Evolutionary conservation across 2,888 invertebrate genomes (phyloP).

Genomic region (Nomada ruficornis): DNA sequence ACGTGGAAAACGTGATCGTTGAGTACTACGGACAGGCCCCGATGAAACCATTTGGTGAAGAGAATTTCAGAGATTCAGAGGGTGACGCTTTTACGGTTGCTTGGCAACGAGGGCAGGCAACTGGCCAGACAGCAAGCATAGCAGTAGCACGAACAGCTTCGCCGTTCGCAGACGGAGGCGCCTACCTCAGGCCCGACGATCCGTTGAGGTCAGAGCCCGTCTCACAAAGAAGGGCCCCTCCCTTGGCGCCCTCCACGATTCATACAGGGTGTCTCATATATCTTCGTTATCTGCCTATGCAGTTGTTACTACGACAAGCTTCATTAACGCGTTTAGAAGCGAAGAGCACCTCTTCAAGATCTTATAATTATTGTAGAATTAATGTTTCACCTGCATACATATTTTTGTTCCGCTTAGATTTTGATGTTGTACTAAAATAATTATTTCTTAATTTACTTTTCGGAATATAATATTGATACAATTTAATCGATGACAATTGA

Average conservation of each 20-base stretch:
- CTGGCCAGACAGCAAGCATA: conserved; percentile 66
- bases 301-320: neutral
- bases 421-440: too few relatives aligned
- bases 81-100: conserved; percentile 75
- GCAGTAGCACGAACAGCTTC: conserved; percentile 52
- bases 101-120: conserved; percentile 79
- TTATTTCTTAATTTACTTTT: too few relatives aligned
- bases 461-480: neutral
- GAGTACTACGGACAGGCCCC: neutral
- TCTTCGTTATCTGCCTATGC: neutral
- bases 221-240: conserved; percentile 78
- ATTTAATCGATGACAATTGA: neutral
- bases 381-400: too few relatives aligned
- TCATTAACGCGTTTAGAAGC: neutral
- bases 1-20: conserved; percentile 33
- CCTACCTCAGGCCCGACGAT: conserved; percentile 73
- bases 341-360: too few relatives aligned
- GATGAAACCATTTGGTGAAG: conserved; percentile 10
- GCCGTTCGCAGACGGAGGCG: conserved; percentile 60
- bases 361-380: too few relatives aligned
- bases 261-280: conserved; percentile 58
- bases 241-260: conserved; percentile 66
- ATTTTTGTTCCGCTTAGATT: too few relatives aligned
- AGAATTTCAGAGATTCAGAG: conserved; percentile 62
- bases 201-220: conserved; percentile 81